Conservation (phyloP, 2,113 vertebrate species). For the Sebastes fasciatus region DNA sequence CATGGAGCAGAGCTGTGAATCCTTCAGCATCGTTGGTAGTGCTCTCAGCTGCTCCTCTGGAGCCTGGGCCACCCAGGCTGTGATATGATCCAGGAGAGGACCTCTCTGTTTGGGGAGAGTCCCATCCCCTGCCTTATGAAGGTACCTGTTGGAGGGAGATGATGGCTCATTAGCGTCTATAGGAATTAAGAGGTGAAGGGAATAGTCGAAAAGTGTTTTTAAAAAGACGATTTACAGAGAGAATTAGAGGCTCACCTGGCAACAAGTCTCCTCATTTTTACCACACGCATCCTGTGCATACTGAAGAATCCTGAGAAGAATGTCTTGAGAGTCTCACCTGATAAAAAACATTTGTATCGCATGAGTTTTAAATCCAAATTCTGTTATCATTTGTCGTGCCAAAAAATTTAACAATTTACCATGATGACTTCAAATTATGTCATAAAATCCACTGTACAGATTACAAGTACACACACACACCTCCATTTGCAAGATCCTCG, state of each 20-base stretch:
- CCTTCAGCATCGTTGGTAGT: conserved; percentile 50
- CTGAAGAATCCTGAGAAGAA: conserved; percentile 64
- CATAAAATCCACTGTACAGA: not conserved
- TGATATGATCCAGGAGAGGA: conserved; percentile 41
- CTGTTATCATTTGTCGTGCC: not conserved
- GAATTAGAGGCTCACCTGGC: conserved; percentile 9
- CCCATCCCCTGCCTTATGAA: rapidly evolving
- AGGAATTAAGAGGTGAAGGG: not conserved
- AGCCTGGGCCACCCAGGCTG: conserved; percentile 51
- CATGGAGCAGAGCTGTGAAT: not conserved
- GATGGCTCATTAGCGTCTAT: not conserved
- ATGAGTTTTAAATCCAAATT: not conserved
- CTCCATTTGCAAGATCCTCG: conserved; percentile 50
- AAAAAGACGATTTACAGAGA: not conserved
- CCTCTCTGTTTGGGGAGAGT: not conserved
- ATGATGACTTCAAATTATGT: not conserved
- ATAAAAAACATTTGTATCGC: not conserved
- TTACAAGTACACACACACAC: conserved; percentile 41
- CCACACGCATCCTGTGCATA: conserved; percentile 17
- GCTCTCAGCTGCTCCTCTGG: conserved; percentile 32
- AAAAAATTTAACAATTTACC: too few relatives aligned
- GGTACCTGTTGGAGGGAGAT: conserved; percentile 14
- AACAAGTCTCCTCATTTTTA: conserved; percentile 61
- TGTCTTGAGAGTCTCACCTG: conserved; percentile 49
- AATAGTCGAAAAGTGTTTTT: not conserved